Evolutionary conservation across 2,888 invertebrate genomes (phyloP).

Genomic region (Tigriopus californicus): DNA sequence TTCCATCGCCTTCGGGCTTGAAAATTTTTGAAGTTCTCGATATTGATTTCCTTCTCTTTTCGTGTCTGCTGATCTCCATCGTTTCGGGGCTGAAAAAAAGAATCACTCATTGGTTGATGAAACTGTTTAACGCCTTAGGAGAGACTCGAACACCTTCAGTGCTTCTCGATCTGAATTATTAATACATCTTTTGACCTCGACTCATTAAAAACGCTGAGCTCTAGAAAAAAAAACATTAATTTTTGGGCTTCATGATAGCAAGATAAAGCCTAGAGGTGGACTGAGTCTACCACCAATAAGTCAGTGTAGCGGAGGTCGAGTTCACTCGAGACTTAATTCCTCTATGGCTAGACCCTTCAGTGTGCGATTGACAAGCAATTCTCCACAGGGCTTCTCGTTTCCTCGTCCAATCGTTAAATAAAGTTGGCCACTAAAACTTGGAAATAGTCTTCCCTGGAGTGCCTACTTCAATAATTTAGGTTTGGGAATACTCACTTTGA

Average conservation of each 20-base stretch:
- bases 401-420: not conserved
- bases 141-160: not conserved
- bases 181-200: no score
- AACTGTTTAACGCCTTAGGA: not conserved
- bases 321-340: no score
- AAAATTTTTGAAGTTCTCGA: constrained; percentile 30
- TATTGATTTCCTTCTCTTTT: constrained; percentile 24
- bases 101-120: not conserved
- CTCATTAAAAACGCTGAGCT: no score
- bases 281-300: no score
- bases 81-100: constrained; percentile 21
- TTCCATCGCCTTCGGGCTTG: constrained; percentile 32
- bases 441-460: not conserved
- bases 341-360: no score
- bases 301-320: no score
- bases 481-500: constrained; percentile 28
- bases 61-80: constrained; percentile 25
- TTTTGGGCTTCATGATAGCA: no score
- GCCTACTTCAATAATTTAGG: not conserved
- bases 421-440: not conserved
- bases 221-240: no score
- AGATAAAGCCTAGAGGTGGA: no score
- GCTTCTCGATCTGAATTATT: no score
- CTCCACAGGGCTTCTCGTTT: not conserved
- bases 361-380: no score